phyloP scores from a whole-genome alignment of 2,888 invertebrate genomes.

The Xestia ashworthii region DNA sequence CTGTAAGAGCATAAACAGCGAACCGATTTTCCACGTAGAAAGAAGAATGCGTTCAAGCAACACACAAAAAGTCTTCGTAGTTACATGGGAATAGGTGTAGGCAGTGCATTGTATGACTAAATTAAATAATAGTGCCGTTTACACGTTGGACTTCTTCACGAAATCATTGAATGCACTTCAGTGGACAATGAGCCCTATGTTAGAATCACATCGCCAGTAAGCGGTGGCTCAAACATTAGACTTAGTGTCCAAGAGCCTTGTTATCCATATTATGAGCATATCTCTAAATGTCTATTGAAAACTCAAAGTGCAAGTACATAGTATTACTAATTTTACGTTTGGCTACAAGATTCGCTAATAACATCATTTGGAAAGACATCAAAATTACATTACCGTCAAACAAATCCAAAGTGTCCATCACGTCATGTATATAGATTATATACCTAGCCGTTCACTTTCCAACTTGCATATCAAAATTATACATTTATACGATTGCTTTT shows the following conservation, averaged over 20 bases:
- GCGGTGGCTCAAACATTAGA: conserved; percentile 60
- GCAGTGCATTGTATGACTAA: conserved; percentile 58
- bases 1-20: conserved; percentile 33
- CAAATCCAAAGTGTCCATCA: conserved; percentile 60
- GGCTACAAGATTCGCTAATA: conserved; percentile 64
- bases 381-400: conserved; percentile 56
- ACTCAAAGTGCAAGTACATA: conserved; percentile 73
- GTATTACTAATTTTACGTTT: conserved; percentile 57
- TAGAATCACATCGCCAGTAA: conserved; percentile 63
- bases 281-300: conserved; percentile 71
- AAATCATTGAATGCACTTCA: conserved; percentile 29
- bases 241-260: conserved; percentile 59
- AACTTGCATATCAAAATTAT: conserved; percentile 62
- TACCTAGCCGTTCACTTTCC: conserved; percentile 55
- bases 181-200: conserved; percentile 43
- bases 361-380: conserved; percentile 69
- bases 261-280: conserved; percentile 62
- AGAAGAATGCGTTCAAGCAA: conserved; percentile 44
- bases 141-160: conserved; percentile 30
- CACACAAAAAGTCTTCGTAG: conserved; percentile 45
- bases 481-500: conserved; percentile 67
- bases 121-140: conserved; percentile 54
- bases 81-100: conserved; percentile 44
- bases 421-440: conserved; percentile 51
- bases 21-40: conserved; percentile 41